These are phyloP conservation scores for Antrozous pallidus DNA, from an alignment of 2,797 vertebrate genomes.

Conservation along the genomic window DNA sequence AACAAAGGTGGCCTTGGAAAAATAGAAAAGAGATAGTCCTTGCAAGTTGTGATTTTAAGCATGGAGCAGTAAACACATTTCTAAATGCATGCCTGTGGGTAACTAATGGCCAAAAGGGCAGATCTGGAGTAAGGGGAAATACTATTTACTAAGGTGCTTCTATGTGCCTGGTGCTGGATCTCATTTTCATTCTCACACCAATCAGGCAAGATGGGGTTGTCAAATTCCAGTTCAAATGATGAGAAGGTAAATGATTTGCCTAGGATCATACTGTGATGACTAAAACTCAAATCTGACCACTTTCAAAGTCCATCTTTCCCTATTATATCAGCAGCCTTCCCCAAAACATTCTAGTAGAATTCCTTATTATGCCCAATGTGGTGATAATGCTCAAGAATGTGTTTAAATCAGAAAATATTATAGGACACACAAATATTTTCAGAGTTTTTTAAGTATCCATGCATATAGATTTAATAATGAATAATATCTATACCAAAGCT, in stretches of 20 bases:
- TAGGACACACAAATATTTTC: neutral
- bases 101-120: neutral
- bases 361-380: constrained; percentile 10
- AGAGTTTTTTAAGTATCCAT: neutral
- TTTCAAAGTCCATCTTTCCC: constrained; percentile 6
- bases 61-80: neutral
- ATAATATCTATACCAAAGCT: constrained; percentile 6
- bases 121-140: neutral
- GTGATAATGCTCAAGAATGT: neutral
- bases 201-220: neutral
- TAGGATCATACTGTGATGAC: neutral
- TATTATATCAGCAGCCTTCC: neutral
- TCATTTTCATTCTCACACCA: constrained; percentile 28
- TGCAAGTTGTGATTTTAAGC: neutral
- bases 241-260: constrained; percentile 42
- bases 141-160: constrained; percentile 1
- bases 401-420: constrained; percentile 37
- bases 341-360: constrained; percentile 16
- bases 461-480: neutral
- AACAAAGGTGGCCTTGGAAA: neutral
- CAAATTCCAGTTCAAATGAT: constrained; percentile 31
- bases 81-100: neutral
- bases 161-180: neutral
- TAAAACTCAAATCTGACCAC: constrained; percentile 24
- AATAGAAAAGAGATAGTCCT: neutral